Percentiles rank a stretch among this genome's conserved stretches.
phyloP scores from a whole-genome alignment of 2,888 invertebrate genomes.

The Podotricha telesiphe region DNA sequence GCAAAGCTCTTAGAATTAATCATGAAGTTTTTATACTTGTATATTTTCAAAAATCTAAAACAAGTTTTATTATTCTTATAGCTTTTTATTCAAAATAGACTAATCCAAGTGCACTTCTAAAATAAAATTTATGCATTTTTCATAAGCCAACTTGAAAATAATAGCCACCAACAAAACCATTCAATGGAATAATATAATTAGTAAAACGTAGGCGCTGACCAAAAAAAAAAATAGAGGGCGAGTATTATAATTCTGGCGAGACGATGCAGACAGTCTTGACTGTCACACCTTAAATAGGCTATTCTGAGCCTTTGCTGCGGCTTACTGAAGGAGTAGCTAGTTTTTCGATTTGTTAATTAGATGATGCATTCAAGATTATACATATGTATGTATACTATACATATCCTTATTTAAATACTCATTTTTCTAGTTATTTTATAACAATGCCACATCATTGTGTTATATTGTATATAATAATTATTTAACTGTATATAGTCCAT shows the following conservation, averaged over 20 bases:
- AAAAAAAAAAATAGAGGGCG: conserved; percentile 67
- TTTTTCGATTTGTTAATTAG: conserved; percentile 76
- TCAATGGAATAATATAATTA: conserved; percentile 67
- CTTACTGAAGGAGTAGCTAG: conserved; percentile 73
- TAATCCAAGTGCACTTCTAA: neutral
- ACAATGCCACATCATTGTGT: too few relatives aligned
- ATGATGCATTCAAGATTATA: neutral
- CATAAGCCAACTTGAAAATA: conserved; percentile 25
- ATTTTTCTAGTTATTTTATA: too few relatives aligned
- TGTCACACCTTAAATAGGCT: conserved; percentile 76
- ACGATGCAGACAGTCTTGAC: conserved; percentile 68
- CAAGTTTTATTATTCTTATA: too few relatives aligned
- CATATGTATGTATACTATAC: neutral
- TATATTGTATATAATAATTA: too few relatives aligned
- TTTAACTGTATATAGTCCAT: too few relatives aligned
- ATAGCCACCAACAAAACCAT: conserved; percentile 27
- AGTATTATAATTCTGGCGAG: conserved; percentile 71
- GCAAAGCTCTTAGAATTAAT: too few relatives aligned
- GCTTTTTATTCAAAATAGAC: neutral
- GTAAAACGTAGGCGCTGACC: conserved; percentile 57
- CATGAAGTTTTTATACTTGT: too few relatives aligned
- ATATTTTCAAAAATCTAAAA: too few relatives aligned
- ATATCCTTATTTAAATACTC: too few relatives aligned
- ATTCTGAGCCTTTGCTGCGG: conserved; percentile 70
- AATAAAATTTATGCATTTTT: conserved; percentile 17